phyloP scores from a whole-genome alignment of 2,888 invertebrate species.

The Rotaria macrura region DNA sequence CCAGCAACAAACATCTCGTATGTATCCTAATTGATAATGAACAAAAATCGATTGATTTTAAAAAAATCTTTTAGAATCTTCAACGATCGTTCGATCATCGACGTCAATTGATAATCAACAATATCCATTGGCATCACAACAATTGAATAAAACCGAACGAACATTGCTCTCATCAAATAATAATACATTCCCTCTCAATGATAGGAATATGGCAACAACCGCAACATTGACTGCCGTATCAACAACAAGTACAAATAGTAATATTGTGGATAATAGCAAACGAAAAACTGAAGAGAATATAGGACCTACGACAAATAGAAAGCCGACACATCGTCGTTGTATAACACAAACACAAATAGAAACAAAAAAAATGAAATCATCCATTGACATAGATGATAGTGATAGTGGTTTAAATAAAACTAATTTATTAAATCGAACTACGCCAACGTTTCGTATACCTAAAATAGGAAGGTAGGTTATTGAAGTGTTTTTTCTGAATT shows the following conservation, averaged over 20 bases:
- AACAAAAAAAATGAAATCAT: not conserved
- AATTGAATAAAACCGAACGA: not conserved
- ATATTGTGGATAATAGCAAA: not conserved
- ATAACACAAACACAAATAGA: not conserved
- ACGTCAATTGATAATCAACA: not conserved
- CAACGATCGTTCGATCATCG: not conserved
- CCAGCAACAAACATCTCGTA: not conserved
- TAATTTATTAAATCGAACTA: not conserved
- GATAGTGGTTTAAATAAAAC: not conserved
- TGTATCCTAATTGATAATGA: not conserved
- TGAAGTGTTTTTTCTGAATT: too few relatives aligned
- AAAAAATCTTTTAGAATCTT: too few relatives aligned
- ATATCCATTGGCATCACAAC: not conserved
- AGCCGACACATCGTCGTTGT: not conserved
- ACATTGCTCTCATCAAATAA: not conserved
- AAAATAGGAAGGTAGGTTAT: slow-evolving; percentile 9
- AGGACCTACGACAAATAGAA: not conserved
- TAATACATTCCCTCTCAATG: not conserved
- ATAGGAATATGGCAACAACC: not conserved
- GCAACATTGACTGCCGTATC: not conserved
- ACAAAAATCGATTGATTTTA: too few relatives aligned
- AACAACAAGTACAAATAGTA: not conserved
- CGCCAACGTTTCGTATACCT: slow-evolving; percentile 14
- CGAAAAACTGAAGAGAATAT: not conserved
- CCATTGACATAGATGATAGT: not conserved